Evolutionary conservation across 1,140 invertebrate species (phyloP).

Genomic region (Zaprionus taronus): DNA sequence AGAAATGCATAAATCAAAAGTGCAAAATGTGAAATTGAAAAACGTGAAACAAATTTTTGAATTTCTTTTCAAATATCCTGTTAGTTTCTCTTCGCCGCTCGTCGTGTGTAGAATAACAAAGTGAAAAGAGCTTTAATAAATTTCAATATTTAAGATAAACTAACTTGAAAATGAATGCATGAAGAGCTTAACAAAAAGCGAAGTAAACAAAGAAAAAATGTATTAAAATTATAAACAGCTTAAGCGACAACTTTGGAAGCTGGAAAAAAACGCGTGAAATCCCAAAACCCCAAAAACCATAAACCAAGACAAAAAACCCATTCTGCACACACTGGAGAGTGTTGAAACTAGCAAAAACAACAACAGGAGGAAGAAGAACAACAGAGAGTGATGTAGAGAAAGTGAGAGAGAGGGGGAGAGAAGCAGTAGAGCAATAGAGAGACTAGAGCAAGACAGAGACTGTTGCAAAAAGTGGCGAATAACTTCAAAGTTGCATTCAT

Average conservation of each 20-base stretch:
- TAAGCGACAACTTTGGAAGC: constrained; percentile 60
- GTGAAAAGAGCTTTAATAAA: neutral
- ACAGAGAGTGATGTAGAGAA: neutral
- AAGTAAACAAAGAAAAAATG: constrained; percentile 43
- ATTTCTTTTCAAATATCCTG: neutral
- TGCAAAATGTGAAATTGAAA: constrained; percentile 1
- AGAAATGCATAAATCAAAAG: neutral
- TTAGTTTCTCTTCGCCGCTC: neutral
- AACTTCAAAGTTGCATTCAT: constrained; percentile 74
- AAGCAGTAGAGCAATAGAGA: neutral
- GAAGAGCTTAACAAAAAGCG: constrained; percentile 1
- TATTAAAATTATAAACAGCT: constrained; percentile 75
- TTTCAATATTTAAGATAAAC: neutral
- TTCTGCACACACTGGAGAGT: constrained; percentile 14
- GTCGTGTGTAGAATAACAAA: neutral
- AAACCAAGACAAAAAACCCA: constrained; percentile 71
- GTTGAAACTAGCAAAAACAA: constrained; percentile 17
- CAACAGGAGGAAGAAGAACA: neutral
- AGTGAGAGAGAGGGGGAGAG: neutral
- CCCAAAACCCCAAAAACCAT: constrained; percentile 59
- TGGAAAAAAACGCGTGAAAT: constrained; percentile 16
- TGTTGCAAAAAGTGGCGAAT: constrained; percentile 50
- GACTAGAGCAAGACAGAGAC: neutral
- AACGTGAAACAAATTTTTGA: neutral
- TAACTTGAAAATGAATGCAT: constrained; percentile 34